Evolutionary conservation across 2,797 vertebrate species (phyloP).

Genomic region (Caiman crocodilus): DNA sequence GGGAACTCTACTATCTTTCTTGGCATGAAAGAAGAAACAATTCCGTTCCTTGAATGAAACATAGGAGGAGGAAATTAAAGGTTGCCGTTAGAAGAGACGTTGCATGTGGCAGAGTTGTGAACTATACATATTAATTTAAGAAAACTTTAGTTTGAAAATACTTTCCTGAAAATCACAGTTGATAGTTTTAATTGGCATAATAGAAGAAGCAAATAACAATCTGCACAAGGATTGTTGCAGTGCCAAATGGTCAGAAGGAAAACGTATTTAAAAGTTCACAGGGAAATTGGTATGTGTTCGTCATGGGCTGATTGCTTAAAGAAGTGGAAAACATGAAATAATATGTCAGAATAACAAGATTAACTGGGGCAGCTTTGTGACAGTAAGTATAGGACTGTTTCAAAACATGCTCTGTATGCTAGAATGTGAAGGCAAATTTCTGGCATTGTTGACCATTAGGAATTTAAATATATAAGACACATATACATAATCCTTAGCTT

Average conservation of each 20-base stretch:
- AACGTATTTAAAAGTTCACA: neutral
- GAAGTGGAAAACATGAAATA: neutral
- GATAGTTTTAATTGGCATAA: no score
- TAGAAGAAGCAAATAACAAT: accelerated
- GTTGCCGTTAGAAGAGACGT: neutral
- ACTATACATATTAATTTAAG: neutral
- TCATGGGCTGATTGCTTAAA: neutral
- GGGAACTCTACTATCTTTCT: accelerated
- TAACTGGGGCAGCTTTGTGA: neutral
- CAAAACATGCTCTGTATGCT: neutral
- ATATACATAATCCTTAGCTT: no score
- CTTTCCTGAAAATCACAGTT: no score
- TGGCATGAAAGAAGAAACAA: neutral
- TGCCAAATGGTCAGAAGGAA: neutral
- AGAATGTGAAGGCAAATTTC: no score
- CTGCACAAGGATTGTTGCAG: accelerated
- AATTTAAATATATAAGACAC: no score
- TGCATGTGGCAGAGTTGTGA: neutral
- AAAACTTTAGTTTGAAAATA: no score
- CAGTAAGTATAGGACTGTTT: accelerated
- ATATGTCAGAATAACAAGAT: accelerated
- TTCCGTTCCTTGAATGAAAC: neutral
- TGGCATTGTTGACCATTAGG: no score
- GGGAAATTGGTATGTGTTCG: accelerated
- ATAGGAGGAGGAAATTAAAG: neutral